phyloP scores from a whole-genome alignment of 2,113 vertebrate genomes.

The Pheucticus melanocephalus region DNA sequence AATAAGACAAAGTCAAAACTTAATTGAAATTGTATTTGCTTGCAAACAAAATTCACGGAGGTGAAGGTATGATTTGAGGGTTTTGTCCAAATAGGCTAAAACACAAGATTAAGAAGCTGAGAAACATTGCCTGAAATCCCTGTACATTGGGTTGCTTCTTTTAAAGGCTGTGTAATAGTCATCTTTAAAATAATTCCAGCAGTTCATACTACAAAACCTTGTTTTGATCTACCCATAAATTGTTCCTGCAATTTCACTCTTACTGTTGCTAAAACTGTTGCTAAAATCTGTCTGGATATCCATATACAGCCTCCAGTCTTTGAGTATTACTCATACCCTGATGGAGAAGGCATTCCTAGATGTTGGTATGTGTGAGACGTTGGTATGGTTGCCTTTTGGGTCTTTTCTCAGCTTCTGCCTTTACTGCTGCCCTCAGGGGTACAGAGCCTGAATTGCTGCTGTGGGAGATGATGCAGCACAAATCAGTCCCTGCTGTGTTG shows the following conservation, averaged over 20 bases:
- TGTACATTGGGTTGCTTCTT: not conserved
- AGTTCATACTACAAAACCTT: not conserved
- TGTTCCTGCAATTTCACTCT: not conserved
- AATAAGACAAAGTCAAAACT: not conserved
- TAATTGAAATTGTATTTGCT: not conserved
- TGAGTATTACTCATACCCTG: not conserved
- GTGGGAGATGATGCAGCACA: not conserved
- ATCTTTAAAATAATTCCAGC: not conserved
- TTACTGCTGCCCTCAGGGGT: not conserved
- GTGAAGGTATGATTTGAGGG: not conserved
- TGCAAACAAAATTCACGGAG: not conserved
- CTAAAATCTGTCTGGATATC: not conserved
- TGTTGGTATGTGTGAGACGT: not conserved
- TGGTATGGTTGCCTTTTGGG: not conserved
- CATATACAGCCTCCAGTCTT: not conserved
- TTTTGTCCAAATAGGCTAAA: not conserved
- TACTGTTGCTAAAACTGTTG: not conserved
- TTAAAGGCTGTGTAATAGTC: not conserved
- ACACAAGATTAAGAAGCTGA: not conserved
- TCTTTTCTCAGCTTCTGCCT: slow-evolving; percentile 7
- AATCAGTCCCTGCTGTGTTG: not conserved
- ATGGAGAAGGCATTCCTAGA: not conserved
- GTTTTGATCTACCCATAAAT: not conserved
- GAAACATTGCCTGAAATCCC: not conserved
- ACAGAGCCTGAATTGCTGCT: not conserved